Base-by-base conservation (phyloP, 2,888 invertebrate species). In the Aphidius colemani region DNA sequence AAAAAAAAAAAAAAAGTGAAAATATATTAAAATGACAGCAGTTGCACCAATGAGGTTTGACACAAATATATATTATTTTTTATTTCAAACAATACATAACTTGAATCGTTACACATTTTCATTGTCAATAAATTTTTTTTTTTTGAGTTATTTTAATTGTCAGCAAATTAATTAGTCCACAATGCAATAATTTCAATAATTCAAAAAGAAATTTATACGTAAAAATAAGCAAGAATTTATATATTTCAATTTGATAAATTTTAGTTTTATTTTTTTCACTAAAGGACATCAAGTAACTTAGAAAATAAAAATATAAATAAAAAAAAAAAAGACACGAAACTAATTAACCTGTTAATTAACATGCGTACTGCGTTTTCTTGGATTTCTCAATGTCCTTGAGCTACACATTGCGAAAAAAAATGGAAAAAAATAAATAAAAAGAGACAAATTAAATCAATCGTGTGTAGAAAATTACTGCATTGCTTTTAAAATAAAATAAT, bases 31-130 rank as follows among this genome's bases (percentile, higher is more conserved):
- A 46, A 57, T 57, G 46, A 57, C 46, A 3, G 46, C 56, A 45
- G 56, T 56, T 4, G 30, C 56, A 57, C 46, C 46, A 39, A 43
- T 43, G 9, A 57, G 57, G 57, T 57, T 30, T 30, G 46, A 57
- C 57, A 30, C 39, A n/a, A n/a, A n/a, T 46, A 46, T 45, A 57
- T 46, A 48, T 39, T 57, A 18, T 45, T 44, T 43, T 57, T 45
- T n/a, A 57, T 57, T 45, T 30, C 2, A 30, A 30, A 30, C 5
- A 30, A 30, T 30, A 30, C 30, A 30, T 30, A 30, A 30, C 30
- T 30, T 18, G 3, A 18, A 18, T 30, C 5, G 30, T 30, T 30
- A 30, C 30, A 30, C 30, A 30, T 30, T 30, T 30, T 30, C 30
- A 30, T 30, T 30, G 30, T 30, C 30, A 30, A 1, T 30, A 30